Evolutionary conservation across 2,797 vertebrate genomes (phyloP), one percentile per base, ranked within the genome.

Genomic region (Nothura maculosa): DNA sequence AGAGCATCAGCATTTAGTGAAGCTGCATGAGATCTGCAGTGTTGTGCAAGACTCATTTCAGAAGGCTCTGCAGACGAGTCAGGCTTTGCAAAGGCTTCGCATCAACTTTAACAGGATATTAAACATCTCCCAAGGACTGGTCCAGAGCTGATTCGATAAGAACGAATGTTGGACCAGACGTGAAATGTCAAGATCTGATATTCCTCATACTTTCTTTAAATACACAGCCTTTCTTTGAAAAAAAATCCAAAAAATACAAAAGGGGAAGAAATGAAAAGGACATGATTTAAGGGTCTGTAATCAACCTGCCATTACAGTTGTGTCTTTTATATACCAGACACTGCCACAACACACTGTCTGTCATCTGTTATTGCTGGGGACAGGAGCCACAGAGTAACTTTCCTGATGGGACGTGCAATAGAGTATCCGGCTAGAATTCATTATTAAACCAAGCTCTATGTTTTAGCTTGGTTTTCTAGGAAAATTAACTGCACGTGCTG

Each of bases 71-170:
- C 83, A 80, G n/a, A 68, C 52, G 72, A 79, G 40, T 13, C 34
- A 77, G 42, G 5, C 9, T 89, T 92, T 72, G 48, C 57, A 43
- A 73, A 68, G 30, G 57, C 50, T 81, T 74, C 40, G 10, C 4
- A 55, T 45, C 40, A 43, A 1, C 61, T 80, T 91, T 45, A 77
- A 78, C 45, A 88, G 85, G 85, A 79, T 94, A 89, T 94, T 90
- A 92, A 85, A 89, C 73, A 93, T 81, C 70, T 89, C 50, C 73
- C 55, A 85, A 60, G 38, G 78, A 80, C 78, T 78, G 75, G 85
- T 72, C 32, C 52, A 81, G 81, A 77, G 54, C 54, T 68, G 54
- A 89, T 87, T 79, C 78, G 88, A 90, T 89, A 94, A 78, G 86
- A 89, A 73, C 0, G 25, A 92, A 85, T 13, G 19, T 47, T 67